These are phyloP conservation scores for Sebastes vulpes DNA, from an alignment of 2,797 vertebrate genomes.

Conservation along the genomic window DNA sequence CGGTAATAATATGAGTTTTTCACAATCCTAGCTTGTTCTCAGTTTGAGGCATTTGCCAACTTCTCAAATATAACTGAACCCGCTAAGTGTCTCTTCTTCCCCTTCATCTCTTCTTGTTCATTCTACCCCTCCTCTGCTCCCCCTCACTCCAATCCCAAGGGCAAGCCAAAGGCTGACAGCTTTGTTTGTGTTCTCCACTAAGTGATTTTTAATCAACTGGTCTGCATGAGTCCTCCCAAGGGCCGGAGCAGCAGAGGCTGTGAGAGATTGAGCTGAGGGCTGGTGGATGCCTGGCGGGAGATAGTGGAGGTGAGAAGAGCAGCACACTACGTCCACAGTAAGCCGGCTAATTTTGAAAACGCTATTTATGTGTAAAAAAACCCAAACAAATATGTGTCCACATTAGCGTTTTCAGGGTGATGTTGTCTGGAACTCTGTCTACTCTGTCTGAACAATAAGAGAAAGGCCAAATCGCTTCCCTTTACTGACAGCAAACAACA, in stretches of 20 bases:
- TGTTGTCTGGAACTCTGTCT: neutral
- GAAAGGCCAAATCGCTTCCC: neutral
- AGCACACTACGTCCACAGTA: neutral
- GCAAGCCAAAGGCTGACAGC: constrained; percentile 84
- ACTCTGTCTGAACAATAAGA: neutral
- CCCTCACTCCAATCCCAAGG: constrained; percentile 68
- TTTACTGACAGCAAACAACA: neutral
- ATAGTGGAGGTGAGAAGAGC: constrained; percentile 20
- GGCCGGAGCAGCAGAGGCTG: constrained; percentile 65
- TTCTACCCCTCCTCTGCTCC: neutral
- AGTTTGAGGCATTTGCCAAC: constrained; percentile 4
- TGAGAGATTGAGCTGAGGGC: constrained; percentile 42
- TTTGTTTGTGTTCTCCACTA: constrained; percentile 85
- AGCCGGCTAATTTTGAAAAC: constrained; percentile 14
- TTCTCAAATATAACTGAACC: constrained; percentile 35
- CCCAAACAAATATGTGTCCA: neutral
- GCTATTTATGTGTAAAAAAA: neutral
- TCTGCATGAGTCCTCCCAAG: constrained; percentile 82
- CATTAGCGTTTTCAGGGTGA: neutral
- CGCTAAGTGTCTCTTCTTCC: constrained; percentile 68
- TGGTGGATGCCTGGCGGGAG: constrained; percentile 29
- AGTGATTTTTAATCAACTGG: constrained; percentile 90
- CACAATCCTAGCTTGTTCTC: neutral
- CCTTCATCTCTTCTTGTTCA: constrained; percentile 35
- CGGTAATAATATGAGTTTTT: neutral